phyloP scores from a whole-genome alignment of 2,113 vertebrate species.

The Psilopsiagon aurifrons region DNA sequence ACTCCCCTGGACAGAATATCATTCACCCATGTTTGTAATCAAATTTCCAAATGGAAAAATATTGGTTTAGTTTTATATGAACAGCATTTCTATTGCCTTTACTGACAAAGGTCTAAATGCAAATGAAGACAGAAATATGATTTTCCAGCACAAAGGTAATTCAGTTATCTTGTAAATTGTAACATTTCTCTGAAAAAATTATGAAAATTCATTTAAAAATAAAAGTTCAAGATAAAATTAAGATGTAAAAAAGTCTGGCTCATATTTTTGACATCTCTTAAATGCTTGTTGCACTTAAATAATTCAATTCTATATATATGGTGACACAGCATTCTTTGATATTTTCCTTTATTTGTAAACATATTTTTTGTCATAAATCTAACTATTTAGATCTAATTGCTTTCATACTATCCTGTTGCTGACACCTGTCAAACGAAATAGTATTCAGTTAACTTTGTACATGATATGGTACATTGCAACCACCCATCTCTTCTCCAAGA shows the following conservation, averaged over 20 bases:
- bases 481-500: background rate
- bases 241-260: background rate
- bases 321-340: background rate
- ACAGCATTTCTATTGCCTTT: background rate
- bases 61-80: background rate
- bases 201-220: background rate
- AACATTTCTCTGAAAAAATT: background rate
- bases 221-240: background rate
- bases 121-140: background rate
- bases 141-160: background rate
- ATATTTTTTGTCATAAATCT: background rate
- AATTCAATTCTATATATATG: background rate
- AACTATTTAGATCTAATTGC: background rate
- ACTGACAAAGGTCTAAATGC: background rate
- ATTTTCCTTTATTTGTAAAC: background rate
- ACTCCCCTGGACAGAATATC: background rate
- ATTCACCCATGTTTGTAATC: background rate
- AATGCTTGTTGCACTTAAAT: background rate
- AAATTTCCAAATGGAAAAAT: background rate
- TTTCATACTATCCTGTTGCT: background rate
- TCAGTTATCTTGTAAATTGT: background rate
- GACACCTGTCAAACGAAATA: background rate
- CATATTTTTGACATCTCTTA: background rate
- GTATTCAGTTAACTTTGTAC: background rate
- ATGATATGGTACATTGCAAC: background rate